Conservation (phyloP, 92 coral and sea anemone species). For the Umimayanthus chanpuru region DNA sequence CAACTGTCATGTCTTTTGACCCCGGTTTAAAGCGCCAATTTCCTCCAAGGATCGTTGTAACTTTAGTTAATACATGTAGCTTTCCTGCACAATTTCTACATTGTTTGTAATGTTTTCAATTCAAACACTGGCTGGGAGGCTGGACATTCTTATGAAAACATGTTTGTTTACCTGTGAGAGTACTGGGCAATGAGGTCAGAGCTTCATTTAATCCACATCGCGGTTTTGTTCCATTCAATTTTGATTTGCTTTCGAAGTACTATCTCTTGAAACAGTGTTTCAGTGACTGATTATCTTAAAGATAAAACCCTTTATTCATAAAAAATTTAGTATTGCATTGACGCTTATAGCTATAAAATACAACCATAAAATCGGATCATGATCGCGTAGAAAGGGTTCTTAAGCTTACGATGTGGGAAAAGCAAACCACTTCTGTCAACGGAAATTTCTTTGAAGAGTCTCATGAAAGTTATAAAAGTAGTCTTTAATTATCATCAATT, state of each 20-base stretch:
- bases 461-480: not conserved
- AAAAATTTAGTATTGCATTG: not conserved
- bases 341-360: not conserved
- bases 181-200: not conserved
- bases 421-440: not conserved
- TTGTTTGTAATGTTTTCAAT: no score
- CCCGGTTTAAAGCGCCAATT: no score
- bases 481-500: no score
- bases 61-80: no score
- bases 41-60: no score
- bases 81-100: no score
- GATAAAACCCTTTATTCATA: slow-evolving; percentile 19
- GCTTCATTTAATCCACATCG: not conserved
- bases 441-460: not conserved
- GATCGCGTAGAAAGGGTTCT: not conserved
- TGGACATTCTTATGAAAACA: not conserved
- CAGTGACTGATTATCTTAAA: not conserved
- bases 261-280: slow-evolving; percentile 25
- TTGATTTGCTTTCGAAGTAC: not conserved
- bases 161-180: slow-evolving; percentile 16
- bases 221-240: not conserved
- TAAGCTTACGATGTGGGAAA: not conserved
- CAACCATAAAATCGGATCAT: not conserved
- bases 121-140: not conserved
- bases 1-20: no score